Conservation (phyloP, 2,888 invertebrate species). For the Allolobophora icterica region DNA sequence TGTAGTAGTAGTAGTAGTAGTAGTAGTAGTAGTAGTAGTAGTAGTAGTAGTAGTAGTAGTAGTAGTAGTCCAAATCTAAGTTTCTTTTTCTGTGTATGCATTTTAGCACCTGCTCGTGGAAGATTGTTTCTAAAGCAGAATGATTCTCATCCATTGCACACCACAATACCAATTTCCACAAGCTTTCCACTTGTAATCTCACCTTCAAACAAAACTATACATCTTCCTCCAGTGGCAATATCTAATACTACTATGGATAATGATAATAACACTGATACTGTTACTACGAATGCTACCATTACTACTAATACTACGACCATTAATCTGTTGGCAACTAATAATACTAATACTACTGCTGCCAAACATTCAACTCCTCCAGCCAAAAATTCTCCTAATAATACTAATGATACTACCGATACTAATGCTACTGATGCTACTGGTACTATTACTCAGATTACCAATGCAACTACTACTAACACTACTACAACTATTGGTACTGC, state of each 20-base stretch:
- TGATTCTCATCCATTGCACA: not conserved
- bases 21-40: too few species aligned
- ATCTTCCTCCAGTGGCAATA: not conserved
- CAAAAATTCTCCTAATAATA: not conserved
- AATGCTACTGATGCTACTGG: not conserved
- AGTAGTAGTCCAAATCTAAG: not conserved
- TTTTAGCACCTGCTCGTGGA: not conserved
- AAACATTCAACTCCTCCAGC: not conserved
- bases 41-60: too few species aligned
- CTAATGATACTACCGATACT: not conserved
- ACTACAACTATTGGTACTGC: not conserved
- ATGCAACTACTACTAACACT: not conserved
- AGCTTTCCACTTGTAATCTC: not conserved
- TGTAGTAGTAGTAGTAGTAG: too few species aligned
- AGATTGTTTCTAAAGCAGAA: not conserved
- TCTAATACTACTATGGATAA: not conserved
- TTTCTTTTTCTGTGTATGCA: not conserved
- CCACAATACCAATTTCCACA: not conserved
- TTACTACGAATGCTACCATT: not conserved
- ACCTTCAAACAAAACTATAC: not conserved
- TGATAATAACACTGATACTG: not conserved
- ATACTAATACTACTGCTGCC: not conserved
- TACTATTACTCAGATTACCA: not conserved
- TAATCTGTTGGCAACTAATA: not conserved
- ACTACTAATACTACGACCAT: not conserved